These are phyloP conservation scores for Halcyon leucocephala DNA, from an alignment of 2,797 vertebrate species.

Conservation along the genomic window DNA sequence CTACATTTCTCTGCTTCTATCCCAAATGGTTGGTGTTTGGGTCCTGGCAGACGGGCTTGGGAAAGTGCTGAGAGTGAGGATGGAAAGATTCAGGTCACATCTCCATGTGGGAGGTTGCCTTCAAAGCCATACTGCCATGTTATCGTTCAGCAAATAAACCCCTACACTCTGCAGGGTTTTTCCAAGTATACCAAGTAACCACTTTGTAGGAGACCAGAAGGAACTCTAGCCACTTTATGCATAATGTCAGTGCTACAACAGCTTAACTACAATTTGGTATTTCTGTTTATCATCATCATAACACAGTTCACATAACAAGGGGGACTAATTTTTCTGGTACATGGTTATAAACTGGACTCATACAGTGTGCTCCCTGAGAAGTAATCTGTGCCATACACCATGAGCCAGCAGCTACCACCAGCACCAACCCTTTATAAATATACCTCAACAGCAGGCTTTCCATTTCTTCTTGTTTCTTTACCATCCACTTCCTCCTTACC, in stretches of 20 bases:
- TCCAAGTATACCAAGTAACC: not conserved
- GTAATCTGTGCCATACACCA: not conserved
- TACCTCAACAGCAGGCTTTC: not conserved
- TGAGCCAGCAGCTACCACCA: not conserved
- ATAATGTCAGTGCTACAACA: not conserved
- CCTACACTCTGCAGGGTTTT: not conserved
- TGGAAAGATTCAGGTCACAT: not conserved
- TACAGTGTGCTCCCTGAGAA: not conserved
- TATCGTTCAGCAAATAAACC: not conserved
- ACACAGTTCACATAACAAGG: not conserved
- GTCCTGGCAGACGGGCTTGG: not conserved
- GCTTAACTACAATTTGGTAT: not conserved
- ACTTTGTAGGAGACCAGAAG: not conserved
- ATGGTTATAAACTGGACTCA: not conserved
- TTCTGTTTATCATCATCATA: not conserved
- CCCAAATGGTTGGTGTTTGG: not conserved
- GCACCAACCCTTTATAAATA: not conserved
- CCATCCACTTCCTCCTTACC: not conserved
- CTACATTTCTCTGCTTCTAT: not conserved
- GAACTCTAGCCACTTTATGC: not conserved
- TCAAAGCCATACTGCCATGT: not conserved
- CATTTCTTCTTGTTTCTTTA: not conserved
- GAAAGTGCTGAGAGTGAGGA: not conserved
- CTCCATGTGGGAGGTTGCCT: not conserved
- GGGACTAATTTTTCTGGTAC: not conserved